A percentile compares a stretch with the other conserved stretches of the same genome.
phyloP scores from a whole-genome alignment of 2,888 invertebrate genomes.

The Orthosia gothica region DNA sequence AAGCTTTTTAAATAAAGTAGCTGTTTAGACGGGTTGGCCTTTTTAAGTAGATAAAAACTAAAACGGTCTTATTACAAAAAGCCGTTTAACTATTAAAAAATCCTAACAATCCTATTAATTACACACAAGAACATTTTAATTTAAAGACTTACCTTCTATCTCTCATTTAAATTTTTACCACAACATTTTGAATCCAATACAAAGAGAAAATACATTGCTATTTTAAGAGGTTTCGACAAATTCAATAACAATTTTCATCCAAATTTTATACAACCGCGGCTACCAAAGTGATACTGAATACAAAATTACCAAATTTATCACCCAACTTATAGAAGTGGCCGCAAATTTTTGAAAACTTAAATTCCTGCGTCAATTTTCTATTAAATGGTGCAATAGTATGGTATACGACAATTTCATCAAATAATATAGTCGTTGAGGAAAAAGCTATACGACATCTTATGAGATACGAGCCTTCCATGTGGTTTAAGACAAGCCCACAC shows the following conservation, averaged over 20 bases:
- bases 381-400: not conserved
- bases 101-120: too few relatives aligned
- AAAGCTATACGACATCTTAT: not conserved
- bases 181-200: not conserved
- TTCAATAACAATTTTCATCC: not conserved
- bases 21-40: too few relatives aligned
- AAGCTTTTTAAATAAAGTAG: constrained; percentile 9
- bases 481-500: constrained; percentile 8
- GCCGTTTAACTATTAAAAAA: too few relatives aligned
- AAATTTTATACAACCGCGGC: not conserved
- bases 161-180: too few relatives aligned
- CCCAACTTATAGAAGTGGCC: not conserved
- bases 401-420: not conserved
- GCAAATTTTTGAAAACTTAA: not conserved
- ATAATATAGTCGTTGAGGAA: not conserved
- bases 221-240: not conserved
- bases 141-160: too few relatives aligned
- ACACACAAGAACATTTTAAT: too few relatives aligned
- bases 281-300: not conserved
- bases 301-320: not conserved
- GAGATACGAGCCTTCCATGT: constrained; percentile 4
- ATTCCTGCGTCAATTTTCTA: not conserved
- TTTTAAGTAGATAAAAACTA: too few relatives aligned
- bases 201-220: not conserved
- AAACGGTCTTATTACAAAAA: too few relatives aligned